phyloP scores from a whole-genome alignment of 92 coral and sea anemone genomes.

The Nematostella vectensis region DNA sequence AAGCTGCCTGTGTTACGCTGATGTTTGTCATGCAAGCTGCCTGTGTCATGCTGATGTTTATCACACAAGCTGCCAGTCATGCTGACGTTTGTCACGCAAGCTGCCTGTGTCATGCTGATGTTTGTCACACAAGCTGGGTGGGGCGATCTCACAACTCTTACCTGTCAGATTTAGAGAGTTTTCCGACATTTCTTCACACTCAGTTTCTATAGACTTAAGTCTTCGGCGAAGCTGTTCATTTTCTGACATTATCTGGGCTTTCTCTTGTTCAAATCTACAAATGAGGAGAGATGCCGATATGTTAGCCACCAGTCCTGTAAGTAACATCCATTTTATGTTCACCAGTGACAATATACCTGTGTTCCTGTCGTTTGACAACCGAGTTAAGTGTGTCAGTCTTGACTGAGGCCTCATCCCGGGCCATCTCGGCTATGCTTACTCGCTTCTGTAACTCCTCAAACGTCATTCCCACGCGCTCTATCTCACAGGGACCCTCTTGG shows the following conservation, averaged over 20 bases:
- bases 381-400: conserved; percentile 49
- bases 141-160: too few relatives aligned
- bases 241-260: conserved; percentile 58
- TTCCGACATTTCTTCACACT: conserved; percentile 86
- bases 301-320: not conserved
- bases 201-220: conserved; percentile 59
- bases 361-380: conserved; percentile 67
- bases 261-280: conserved; percentile 81
- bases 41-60: too few relatives aligned
- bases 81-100: too few relatives aligned
- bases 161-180: conserved; percentile 84
- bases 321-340: too few relatives aligned
- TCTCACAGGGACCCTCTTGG: conserved; percentile 96
- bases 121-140: too few relatives aligned
- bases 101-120: too few relatives aligned
- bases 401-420: conserved; percentile 83
- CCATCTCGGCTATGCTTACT: conserved; percentile 73
- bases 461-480: conserved; percentile 88
- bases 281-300: not conserved
- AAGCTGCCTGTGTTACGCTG: too few relatives aligned
- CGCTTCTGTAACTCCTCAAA: conserved; percentile 84
- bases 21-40: too few relatives aligned
- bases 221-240: conserved; percentile 73
- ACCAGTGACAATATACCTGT: too few relatives aligned
- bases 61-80: too few relatives aligned